Conservation (phyloP, 2,797 vertebrate species). For the Sebastes vulpes region DNA sequence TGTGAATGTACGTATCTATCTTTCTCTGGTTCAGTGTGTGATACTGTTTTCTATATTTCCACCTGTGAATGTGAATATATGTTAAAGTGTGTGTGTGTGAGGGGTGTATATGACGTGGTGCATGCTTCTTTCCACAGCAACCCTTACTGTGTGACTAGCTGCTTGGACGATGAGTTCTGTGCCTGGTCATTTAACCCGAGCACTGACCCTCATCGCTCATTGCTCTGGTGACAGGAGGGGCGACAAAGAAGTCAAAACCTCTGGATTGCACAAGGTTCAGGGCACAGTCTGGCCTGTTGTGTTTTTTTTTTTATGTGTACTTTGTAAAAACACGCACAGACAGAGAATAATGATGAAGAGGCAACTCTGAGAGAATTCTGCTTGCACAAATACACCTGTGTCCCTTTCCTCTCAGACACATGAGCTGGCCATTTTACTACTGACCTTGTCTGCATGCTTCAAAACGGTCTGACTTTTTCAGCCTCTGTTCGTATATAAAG, state of each 20-base stretch:
- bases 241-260: conserved; percentile 61
- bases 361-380: conserved; percentile 12
- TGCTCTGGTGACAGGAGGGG: conserved; percentile 70
- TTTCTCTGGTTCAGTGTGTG: conserved; percentile 8
- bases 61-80: neutral
- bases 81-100: neutral
- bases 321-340: neutral
- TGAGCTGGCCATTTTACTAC: conserved; percentile 13
- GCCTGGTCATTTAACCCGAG: conserved; percentile 89
- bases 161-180: conserved; percentile 76
- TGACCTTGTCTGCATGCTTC: conserved; percentile 5
- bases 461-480: neutral
- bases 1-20: conserved; percentile 18
- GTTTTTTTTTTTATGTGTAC: neutral
- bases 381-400: conserved; percentile 34
- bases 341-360: conserved; percentile 20
- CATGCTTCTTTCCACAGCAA: conserved; percentile 44
- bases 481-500: neutral
- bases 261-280: conserved; percentile 62
- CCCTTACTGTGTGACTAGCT: conserved; percentile 74
- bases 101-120: conserved; percentile 38
- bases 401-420: conserved; percentile 23
- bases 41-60: conserved; percentile 11
- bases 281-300: conserved; percentile 40
- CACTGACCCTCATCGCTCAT: conserved; percentile 86